Percentiles rank a stretch among this genome's conserved stretches.
phyloP scores from a whole-genome alignment of 2,888 invertebrate genomes.

The Trilocha varians region DNA sequence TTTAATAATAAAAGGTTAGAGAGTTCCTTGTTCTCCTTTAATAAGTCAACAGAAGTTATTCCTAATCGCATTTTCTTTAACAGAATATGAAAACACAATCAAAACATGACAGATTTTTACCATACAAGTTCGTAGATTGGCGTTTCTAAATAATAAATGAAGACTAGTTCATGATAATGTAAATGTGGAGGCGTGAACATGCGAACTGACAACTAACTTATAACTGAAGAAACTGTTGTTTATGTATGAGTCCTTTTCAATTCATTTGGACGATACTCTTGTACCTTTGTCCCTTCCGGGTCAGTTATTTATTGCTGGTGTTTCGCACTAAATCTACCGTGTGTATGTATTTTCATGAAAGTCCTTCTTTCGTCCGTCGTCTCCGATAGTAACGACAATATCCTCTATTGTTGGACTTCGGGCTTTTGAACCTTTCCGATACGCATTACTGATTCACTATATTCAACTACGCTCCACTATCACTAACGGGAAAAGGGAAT shows the following conservation, averaged over 20 bases:
- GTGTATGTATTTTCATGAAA: conserved; percentile 42
- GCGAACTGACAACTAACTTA: conserved; percentile 43
- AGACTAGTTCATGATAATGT: conserved; percentile 24
- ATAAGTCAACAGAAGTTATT: too few relatives aligned
- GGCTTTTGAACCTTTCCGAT: conserved; percentile 11
- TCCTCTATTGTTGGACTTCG: conserved; percentile 23
- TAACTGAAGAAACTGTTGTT: conserved; percentile 39
- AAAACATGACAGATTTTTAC: not conserved
- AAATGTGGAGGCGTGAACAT: conserved; percentile 37
- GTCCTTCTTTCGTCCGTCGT: conserved; percentile 21
- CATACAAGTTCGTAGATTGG: not conserved
- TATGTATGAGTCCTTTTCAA: conserved; percentile 69
- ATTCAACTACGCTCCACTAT: not conserved
- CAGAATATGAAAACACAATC: too few relatives aligned
- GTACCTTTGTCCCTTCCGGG: conserved; percentile 68
- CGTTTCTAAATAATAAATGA: not conserved
- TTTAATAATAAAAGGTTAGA: too few relatives aligned
- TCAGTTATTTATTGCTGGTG: conserved; percentile 67
- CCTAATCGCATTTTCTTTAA: too few relatives aligned
- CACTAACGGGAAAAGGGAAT: not conserved
- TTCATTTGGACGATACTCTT: conserved; percentile 63
- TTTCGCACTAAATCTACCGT: conserved; percentile 53
- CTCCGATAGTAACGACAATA: conserved; percentile 31
- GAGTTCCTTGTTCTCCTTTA: too few relatives aligned
- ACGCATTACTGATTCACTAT: conserved; percentile 19